phyloP scores from a whole-genome alignment of 2,888 invertebrate species.

The Lithophane leautieri region DNA sequence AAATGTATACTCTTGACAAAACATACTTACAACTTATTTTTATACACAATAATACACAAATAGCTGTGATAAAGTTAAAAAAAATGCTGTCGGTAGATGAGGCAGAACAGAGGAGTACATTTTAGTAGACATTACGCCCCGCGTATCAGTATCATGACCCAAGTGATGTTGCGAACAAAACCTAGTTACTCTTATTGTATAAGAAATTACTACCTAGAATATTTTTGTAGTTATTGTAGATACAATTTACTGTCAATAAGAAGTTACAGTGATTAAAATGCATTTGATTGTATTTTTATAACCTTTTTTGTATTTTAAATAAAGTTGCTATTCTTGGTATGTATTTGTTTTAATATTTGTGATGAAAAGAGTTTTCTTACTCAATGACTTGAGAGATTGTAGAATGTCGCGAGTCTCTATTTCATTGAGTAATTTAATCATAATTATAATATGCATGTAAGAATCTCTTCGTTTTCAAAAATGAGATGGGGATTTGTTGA shows the following conservation, averaged over 20 bases:
- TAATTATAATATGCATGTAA: conserved; percentile 66
- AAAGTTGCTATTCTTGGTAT: conserved; percentile 90
- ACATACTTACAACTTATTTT: conserved; percentile 62
- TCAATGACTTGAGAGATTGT: conserved; percentile 51
- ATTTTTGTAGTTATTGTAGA: conserved; percentile 81
- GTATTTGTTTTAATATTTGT: conserved; percentile 78
- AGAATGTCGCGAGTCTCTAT: conserved; percentile 41
- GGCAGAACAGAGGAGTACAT: conserved; percentile 45
- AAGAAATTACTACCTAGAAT: conserved; percentile 82
- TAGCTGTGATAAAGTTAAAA: conserved; percentile 66
- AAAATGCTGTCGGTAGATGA: conserved; percentile 45
- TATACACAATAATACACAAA: conserved; percentile 65
- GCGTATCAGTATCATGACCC: conserved; percentile 67
- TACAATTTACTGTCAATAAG: conserved; percentile 79
- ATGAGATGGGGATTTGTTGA: conserved; percentile 37
- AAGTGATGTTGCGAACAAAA: conserved; percentile 77
- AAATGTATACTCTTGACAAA: conserved; percentile 57
- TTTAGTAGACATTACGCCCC: conserved; percentile 37
- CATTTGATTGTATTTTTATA: conserved; percentile 90
- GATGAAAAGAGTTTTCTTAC: conserved; percentile 40
- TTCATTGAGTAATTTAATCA: conserved; percentile 53
- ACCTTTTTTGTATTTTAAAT: conserved; percentile 90
- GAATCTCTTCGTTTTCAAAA: conserved; percentile 27
- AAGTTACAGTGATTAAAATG: conserved; percentile 88
- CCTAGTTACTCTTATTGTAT: conserved; percentile 70